phyloP scores from a whole-genome alignment of 2,797 vertebrate species.

The Schizopygopsis pylzovi region DNA sequence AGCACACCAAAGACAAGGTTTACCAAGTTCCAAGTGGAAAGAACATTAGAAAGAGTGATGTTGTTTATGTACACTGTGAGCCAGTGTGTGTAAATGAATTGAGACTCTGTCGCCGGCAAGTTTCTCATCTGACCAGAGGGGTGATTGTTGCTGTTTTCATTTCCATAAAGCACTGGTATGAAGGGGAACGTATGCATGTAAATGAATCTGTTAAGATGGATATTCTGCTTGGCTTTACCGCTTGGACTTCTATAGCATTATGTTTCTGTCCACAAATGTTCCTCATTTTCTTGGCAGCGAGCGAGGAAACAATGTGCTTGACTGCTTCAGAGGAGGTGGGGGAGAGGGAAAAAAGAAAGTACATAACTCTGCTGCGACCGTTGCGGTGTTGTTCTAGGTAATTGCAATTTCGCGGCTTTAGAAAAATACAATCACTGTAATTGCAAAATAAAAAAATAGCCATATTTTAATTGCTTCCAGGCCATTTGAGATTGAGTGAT shows the following conservation, averaged over 20 bases:
- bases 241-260: slow-evolving; percentile 60
- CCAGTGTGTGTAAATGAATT: slow-evolving; percentile 59
- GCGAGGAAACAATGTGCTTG: slow-evolving; percentile 63
- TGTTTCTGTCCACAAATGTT: slow-evolving; percentile 63
- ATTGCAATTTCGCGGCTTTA: slow-evolving; percentile 65
- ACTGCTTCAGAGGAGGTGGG: slow-evolving; percentile 37
- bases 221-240: slow-evolving; percentile 56
- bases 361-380: slow-evolving; percentile 47
- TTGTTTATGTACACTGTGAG: slow-evolving; percentile 55
- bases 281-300: slow-evolving; percentile 65
- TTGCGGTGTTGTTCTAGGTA: slow-evolving; percentile 62
- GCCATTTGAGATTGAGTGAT: slow-evolving; percentile 62
- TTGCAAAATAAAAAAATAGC: slow-evolving; percentile 65
- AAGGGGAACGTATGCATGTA: slow-evolving; percentile 57
- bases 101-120: slow-evolving; percentile 37
- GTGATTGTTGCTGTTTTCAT: slow-evolving; percentile 62
- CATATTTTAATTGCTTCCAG: slow-evolving; percentile 69
- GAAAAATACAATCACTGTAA: slow-evolving; percentile 68
- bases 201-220: slow-evolving; percentile 65
- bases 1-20: slow-evolving; percentile 45
- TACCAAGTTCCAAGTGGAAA: slow-evolving; percentile 56
- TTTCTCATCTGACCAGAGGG: slow-evolving; percentile 52
- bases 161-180: slow-evolving; percentile 63
- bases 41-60: slow-evolving; percentile 57
- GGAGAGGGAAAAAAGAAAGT: slow-evolving; percentile 42